These are phyloP conservation scores for Bilobella aurantiaca DNA, from an alignment of 1,140 invertebrate genomes.

Conservation along the genomic window DNA sequence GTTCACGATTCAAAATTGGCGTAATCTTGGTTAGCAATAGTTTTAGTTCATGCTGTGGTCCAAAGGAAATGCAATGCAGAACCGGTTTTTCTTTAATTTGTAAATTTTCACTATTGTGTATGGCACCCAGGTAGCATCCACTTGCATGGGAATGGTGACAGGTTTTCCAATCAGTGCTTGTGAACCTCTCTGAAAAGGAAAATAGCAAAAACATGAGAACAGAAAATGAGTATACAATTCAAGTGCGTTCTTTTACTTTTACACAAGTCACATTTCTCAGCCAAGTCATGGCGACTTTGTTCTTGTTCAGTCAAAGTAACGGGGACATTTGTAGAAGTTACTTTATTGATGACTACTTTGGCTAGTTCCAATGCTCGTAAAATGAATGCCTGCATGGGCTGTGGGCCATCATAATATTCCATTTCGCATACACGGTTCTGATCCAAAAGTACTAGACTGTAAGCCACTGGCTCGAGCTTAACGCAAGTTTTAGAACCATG, in stretches of 20 bases:
- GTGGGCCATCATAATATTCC: not conserved
- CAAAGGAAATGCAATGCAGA: not conserved
- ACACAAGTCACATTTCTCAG: not conserved
- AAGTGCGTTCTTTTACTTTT: not conserved
- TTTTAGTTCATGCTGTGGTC: not conserved
- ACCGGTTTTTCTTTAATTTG: not conserved
- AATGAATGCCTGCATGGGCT: not conserved
- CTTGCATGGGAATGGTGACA: too few species aligned
- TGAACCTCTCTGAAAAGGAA: too few species aligned
- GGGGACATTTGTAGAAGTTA: not conserved
- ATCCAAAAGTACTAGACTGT: not conserved
- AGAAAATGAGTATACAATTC: not conserved
- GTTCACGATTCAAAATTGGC: not conserved
- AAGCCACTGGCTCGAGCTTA: not conserved
- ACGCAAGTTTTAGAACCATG: not conserved
- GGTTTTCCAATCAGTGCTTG: too few species aligned
- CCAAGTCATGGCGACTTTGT: not conserved
- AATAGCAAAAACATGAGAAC: too few species aligned
- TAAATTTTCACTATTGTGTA: not conserved
- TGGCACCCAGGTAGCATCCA: not conserved
- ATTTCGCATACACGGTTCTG: not conserved
- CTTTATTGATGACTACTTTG: not conserved
- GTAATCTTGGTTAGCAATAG: not conserved
- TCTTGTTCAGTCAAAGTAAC: too few species aligned
- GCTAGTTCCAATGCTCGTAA: not conserved